Base-by-base conservation (phyloP, 2,113 vertebrate species). In the Emydocephalus ijimae region DNA sequence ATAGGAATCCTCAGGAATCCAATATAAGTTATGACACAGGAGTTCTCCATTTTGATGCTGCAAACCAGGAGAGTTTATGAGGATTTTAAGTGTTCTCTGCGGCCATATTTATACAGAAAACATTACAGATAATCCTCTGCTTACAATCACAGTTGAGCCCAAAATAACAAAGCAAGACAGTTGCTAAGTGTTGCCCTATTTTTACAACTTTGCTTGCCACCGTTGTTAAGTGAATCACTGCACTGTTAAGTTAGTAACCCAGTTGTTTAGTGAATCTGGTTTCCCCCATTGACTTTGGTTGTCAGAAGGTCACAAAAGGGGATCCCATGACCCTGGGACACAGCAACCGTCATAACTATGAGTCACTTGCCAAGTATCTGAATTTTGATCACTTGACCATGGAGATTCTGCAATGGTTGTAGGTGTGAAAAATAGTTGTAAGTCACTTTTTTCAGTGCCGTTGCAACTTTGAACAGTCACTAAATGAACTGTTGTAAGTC, bases 51-150 rank as follows among this genome's bases (percentile, higher is more conserved):
- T 39, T 64, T 90, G 39, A 54, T 81, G 48, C 10, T 18, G 54
- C 69, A 89, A 85, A 34, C 50, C 88, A 50, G 43, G 43, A 45
- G 15, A 56, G 12, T 86, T 93, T 57, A 5, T 88, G 89, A 94
- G 74, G 92, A 93, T 93, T 90, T 88, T 57, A 90, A 90, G 64
- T 85, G 34, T 89, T 91, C 87, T 91, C 88, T 93, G 18, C 90
- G 20, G 87, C 91, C 90, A 90, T 93, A 93, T 93, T 93, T 96
- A 69, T 92, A 95, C 85, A 57, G 90, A 89, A 93, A 91, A 88
- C 23, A 12, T 34, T 85, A 93, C 26, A n/a, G 26, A 11, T 29
- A n/a, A 69, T 15, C 29, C 29, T n/a, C 4, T 12, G 12, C 29
- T 69, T n/a, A n/a, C 4, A n/a, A n/a, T 15, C 61, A 69, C 29